Evolutionary conservation across 2,888 invertebrate genomes (phyloP).

Genomic region (Coenonympha arcania): DNA sequence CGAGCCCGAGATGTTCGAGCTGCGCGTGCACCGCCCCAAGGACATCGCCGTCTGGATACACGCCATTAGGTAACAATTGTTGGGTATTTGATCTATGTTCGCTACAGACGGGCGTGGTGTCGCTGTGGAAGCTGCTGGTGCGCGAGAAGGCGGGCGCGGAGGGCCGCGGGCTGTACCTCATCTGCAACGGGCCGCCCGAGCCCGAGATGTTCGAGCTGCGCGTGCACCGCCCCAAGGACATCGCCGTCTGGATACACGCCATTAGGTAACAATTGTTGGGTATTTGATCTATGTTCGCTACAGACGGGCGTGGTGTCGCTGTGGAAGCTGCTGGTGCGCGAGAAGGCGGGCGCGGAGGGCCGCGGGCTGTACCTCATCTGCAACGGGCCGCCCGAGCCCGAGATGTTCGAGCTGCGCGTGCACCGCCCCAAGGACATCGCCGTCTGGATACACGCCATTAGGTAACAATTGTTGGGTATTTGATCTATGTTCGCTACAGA

Average conservation of each 20-base stretch:
- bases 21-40: constrained; percentile 89
- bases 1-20: constrained; percentile 97
- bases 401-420: constrained; percentile 95
- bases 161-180: constrained; percentile 91
- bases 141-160: constrained; percentile 95
- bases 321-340: constrained; percentile 91
- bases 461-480: too few species aligned
- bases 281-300: too few species aligned
- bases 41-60: constrained; percentile 94
- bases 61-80: constrained; percentile 83
- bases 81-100: too few species aligned
- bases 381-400: constrained; percentile 91
- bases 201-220: constrained; percentile 98
- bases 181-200: constrained; percentile 90
- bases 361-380: constrained; percentile 94
- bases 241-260: constrained; percentile 90
- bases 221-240: constrained; percentile 89
- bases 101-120: constrained; percentile 94
- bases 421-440: constrained; percentile 92
- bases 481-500: too few species aligned
- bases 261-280: too few species aligned
- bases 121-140: constrained; percentile 91
- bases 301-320: constrained; percentile 94
- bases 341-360: constrained; percentile 94
- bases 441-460: constrained; percentile 90